Evolutionary conservation across 2,888 invertebrate species (phyloP).

Genomic region (Gibbula magus): DNA sequence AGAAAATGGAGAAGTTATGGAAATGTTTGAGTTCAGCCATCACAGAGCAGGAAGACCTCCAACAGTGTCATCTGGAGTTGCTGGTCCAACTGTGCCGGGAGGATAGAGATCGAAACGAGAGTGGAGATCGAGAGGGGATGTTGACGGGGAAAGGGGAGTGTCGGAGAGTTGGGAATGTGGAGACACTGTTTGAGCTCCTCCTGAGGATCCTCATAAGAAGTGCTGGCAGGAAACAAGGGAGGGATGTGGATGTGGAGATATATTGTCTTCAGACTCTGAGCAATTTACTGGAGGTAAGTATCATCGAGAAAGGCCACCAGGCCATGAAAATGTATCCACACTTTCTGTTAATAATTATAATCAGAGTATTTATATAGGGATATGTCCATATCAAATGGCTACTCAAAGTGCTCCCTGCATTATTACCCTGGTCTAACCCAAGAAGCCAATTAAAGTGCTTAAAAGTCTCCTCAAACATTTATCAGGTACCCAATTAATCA

Average conservation of each 20-base stretch:
- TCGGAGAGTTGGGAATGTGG: background rate
- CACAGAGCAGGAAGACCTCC: background rate
- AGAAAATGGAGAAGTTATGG: constrained; percentile 17
- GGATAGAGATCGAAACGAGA: background rate
- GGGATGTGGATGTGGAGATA: background rate
- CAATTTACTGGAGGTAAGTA: background rate
- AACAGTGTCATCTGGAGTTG: background rate
- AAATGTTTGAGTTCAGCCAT: background rate
- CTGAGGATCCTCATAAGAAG: background rate
- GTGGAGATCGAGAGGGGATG: background rate
- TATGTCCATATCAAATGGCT: no score
- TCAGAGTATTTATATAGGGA: no score
- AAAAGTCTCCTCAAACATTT: no score
- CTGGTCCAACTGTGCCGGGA: background rate
- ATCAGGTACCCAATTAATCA: no score
- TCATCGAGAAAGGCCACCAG: no score
- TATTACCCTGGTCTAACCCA: no score
- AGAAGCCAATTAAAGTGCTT: no score
- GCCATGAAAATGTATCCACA: background rate
- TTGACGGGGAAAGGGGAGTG: background rate
- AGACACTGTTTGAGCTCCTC: background rate
- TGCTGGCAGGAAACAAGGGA: background rate
- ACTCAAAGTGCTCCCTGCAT: no score
- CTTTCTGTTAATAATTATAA: no score
- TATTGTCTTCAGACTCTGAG: background rate